Conservation (phyloP, 2,113 vertebrate genomes). For the Protobothrops mucrosquamatus region DNA sequence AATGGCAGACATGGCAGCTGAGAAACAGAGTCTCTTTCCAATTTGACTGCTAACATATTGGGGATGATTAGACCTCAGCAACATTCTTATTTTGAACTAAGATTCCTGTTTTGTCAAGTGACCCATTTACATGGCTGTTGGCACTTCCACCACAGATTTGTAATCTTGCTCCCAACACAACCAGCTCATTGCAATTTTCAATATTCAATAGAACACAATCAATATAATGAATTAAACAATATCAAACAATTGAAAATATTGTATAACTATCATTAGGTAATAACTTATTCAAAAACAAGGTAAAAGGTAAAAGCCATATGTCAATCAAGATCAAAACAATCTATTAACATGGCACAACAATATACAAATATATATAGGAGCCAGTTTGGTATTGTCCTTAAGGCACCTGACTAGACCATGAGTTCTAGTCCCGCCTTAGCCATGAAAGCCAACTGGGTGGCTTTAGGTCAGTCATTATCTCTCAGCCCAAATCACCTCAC, state of each 20-base stretch:
- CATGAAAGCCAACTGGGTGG: not conserved
- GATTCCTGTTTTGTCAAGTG: not conserved
- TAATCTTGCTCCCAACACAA: not conserved
- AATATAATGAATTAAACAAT: not conserved
- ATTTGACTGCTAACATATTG: not conserved
- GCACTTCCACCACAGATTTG: not conserved
- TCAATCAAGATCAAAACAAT: not conserved
- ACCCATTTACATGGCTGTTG: not conserved
- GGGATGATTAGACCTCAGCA: not conserved
- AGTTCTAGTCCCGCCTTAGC: not conserved
- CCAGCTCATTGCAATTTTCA: not conserved
- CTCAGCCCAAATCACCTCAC: not conserved
- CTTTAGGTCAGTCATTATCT: not conserved
- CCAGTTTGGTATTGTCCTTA: not conserved
- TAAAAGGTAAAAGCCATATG: not conserved
- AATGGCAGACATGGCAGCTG: not conserved
- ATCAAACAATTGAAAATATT: not conserved
- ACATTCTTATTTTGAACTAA: not conserved
- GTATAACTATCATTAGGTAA: not conserved
- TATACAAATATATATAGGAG: not conserved
- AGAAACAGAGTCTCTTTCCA: not conserved
- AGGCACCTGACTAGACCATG: not conserved
- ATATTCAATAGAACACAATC: not conserved
- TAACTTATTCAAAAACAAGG: not conserved
- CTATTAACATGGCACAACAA: not conserved